Conservation (phyloP, 1,140 invertebrate species). For the Scaptomyza montana region DNA sequence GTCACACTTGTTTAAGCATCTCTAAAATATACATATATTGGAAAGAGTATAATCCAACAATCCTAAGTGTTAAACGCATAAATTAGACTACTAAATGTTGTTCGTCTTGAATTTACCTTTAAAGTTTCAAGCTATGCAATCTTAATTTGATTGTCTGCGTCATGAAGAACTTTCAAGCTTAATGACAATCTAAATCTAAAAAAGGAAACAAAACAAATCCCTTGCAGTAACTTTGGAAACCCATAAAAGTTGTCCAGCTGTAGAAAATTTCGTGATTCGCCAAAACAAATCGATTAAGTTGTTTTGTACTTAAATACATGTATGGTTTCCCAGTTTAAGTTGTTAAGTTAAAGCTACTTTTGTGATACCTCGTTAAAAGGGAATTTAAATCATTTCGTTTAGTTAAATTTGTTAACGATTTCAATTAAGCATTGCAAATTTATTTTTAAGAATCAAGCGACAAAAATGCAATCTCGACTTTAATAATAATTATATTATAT, state of each 20-base stretch:
- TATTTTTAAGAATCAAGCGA: constrained; percentile 30
- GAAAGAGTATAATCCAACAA: constrained; percentile 41
- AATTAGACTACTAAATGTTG: constrained; percentile 43
- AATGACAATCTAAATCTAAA: constrained; percentile 72
- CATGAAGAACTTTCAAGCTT: constrained; percentile 60
- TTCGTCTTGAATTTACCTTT: constrained; percentile 29
- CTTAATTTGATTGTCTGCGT: constrained; percentile 41
- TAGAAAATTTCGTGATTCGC: constrained; percentile 35
- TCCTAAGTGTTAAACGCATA: constrained; percentile 44
- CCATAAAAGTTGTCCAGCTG: constrained; percentile 34
- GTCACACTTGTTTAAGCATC: not conserved
- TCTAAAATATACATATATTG: constrained; percentile 7
- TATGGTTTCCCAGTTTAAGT: constrained; percentile 29
- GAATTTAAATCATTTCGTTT: constrained; percentile 56
- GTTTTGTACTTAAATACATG: constrained; percentile 21
- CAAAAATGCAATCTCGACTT: constrained; percentile 45
- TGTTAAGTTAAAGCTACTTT: constrained; percentile 66
- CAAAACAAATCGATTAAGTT: constrained; percentile 48
- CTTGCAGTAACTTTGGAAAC: constrained; percentile 1
- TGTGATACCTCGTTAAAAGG: constrained; percentile 68
- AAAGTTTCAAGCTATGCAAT: constrained; percentile 30
- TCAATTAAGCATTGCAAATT: constrained; percentile 16
- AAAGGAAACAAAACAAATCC: constrained; percentile 21
- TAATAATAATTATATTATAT: constrained; percentile 28
- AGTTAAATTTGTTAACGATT: constrained; percentile 67